phyloP scores from a whole-genome alignment of 1,140 invertebrate genomes.

The Papilio dardanus region DNA sequence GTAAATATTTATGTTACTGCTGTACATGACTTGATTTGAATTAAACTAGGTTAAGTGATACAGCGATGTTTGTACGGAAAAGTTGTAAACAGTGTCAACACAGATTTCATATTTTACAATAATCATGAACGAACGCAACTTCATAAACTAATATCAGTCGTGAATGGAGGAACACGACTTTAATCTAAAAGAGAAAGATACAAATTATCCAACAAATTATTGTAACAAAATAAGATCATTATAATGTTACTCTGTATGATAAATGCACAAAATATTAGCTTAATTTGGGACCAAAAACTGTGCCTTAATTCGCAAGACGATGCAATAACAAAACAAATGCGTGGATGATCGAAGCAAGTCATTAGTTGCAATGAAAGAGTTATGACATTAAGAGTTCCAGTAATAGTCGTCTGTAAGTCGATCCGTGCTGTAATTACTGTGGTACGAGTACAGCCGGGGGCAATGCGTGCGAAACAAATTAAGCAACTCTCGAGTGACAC shows the following conservation, averaged over 20 bases:
- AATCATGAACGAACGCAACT: not conserved
- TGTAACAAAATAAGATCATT: not conserved
- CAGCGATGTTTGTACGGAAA: not conserved
- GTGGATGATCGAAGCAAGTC: not conserved
- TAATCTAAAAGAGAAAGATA: conserved; percentile 10
- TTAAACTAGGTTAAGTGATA: not conserved
- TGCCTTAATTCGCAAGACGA: not conserved
- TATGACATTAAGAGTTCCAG: conserved; percentile 18
- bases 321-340: not conserved
- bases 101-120: not conserved
- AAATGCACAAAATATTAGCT: not conserved
- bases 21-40: not conserved
- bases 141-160: not conserved
- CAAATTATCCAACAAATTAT: not conserved
- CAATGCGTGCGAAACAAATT: conserved; percentile 31
- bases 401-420: conserved; percentile 14
- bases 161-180: not conserved
- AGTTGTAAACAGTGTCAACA: not conserved
- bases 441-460: not conserved
- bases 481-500: conserved; percentile 29
- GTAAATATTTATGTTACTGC: not conserved
- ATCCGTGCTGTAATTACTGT: conserved; percentile 18
- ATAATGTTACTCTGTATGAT: not conserved
- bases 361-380: conserved; percentile 18
- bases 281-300: not conserved